Percentiles rank a stretch among this genome's conserved stretches.
These are phyloP conservation scores for Pseudococcus viburni DNA, from an alignment of 2,888 invertebrate species.

Conservation along the genomic window DNA sequence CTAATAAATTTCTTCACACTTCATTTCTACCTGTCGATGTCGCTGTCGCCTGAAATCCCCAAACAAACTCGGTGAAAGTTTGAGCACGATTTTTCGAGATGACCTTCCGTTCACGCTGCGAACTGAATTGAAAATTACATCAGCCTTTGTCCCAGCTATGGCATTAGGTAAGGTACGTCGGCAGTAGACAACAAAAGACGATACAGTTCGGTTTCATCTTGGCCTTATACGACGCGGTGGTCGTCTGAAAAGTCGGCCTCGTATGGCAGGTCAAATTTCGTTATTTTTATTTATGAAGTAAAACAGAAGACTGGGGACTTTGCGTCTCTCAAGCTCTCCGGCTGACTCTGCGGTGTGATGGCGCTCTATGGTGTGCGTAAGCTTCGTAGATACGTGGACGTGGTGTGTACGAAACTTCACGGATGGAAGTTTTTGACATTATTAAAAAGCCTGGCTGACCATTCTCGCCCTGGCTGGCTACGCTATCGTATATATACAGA, in stretches of 20 bases:
- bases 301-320: not conserved
- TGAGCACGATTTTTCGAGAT: not conserved
- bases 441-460: conserved; percentile 28
- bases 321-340: not conserved
- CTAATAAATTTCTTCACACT: too few relatives aligned
- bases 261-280: conserved; percentile 13
- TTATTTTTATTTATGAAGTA: conserved; percentile 24
- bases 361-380: not conserved
- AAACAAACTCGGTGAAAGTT: too few relatives aligned
- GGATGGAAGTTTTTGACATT: conserved; percentile 38
- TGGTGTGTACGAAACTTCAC: not conserved
- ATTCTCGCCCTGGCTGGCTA: not conserved
- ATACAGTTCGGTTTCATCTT: not conserved
- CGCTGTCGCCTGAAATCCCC: too few relatives aligned
- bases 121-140: not conserved
- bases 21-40: too few relatives aligned
- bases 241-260: not conserved
- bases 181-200: conserved; percentile 10
- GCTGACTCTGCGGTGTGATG: not conserved
- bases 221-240: not conserved
- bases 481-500: not conserved
- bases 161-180: not conserved
- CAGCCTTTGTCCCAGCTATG: not conserved
- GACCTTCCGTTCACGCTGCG: not conserved
- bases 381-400: not conserved